These are phyloP conservation scores for Acrossocheilus fasciatus DNA, from an alignment of 2,797 vertebrate genomes.

Conservation along the genomic window DNA sequence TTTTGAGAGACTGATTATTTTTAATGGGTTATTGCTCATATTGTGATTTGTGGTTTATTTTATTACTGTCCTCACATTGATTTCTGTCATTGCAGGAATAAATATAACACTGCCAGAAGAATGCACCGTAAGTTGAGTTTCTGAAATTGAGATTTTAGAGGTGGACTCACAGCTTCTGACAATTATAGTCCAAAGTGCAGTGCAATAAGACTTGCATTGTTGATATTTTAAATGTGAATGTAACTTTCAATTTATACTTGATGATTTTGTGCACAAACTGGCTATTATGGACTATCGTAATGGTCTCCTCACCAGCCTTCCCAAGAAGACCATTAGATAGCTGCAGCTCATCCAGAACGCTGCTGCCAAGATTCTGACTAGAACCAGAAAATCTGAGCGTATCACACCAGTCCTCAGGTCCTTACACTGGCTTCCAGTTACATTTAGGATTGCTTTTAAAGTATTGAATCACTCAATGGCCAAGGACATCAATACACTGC, in stretches of 20 bases:
- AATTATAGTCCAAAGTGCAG: background rate
- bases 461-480: too few relatives aligned
- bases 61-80: background rate
- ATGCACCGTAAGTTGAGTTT: background rate
- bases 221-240: background rate
- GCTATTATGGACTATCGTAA: too few relatives aligned
- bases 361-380: too few relatives aligned
- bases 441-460: too few relatives aligned
- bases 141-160: background rate
- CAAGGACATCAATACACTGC: too few relatives aligned
- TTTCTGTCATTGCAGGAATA: slow-evolving; percentile 1
- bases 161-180: background rate
- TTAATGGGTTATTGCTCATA: background rate
- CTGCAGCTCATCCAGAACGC: too few relatives aligned
- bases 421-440: too few relatives aligned
- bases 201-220: background rate
- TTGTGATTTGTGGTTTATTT: background rate
- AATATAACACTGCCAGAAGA: background rate
- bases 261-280: background rate
- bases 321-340: too few relatives aligned
- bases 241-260: background rate
- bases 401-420: too few relatives aligned
- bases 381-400: too few relatives aligned
- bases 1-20: background rate
- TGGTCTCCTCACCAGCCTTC: too few relatives aligned